phyloP scores from a whole-genome alignment of 2,888 invertebrate species.

The Molorchus minor region DNA sequence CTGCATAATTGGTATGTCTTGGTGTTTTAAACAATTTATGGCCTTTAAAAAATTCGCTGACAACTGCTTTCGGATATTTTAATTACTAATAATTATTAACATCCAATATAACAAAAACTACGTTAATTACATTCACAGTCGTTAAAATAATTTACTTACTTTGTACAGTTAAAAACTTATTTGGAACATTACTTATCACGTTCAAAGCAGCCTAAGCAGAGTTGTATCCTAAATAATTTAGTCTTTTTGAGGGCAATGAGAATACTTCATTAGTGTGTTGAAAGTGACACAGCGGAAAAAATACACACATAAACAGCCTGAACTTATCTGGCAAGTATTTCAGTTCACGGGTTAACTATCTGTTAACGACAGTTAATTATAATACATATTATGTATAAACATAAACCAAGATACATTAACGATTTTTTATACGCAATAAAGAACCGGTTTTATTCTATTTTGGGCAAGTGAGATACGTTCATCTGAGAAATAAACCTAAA shows the following conservation, averaged over 20 bases:
- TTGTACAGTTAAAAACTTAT: not conserved
- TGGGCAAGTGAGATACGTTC: too few species aligned
- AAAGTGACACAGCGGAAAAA: slow-evolving; percentile 1
- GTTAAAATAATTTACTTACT: not conserved
- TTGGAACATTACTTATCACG: not conserved
- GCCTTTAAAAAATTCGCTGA: too few species aligned
- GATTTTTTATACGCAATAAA: too few species aligned
- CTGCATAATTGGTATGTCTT: too few species aligned
- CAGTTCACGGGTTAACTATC: not conserved
- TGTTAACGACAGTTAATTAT: not conserved
- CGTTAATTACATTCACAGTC: not conserved
- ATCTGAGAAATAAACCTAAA: too few species aligned
- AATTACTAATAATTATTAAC: not conserved
- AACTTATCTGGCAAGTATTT: not conserved
- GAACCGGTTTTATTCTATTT: too few species aligned
- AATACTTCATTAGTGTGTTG: not conserved
- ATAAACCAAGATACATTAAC: too few species aligned
- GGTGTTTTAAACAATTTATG: too few species aligned
- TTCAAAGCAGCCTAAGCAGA: not conserved
- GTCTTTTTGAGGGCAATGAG: not conserved
- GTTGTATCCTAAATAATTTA: not conserved
- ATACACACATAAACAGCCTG: not conserved
- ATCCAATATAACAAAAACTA: too few species aligned
- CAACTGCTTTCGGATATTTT: not conserved
- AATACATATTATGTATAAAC: too few species aligned